phyloP scores from a whole-genome alignment of 2,113 vertebrate genomes.

The Geococcyx californianus region DNA sequence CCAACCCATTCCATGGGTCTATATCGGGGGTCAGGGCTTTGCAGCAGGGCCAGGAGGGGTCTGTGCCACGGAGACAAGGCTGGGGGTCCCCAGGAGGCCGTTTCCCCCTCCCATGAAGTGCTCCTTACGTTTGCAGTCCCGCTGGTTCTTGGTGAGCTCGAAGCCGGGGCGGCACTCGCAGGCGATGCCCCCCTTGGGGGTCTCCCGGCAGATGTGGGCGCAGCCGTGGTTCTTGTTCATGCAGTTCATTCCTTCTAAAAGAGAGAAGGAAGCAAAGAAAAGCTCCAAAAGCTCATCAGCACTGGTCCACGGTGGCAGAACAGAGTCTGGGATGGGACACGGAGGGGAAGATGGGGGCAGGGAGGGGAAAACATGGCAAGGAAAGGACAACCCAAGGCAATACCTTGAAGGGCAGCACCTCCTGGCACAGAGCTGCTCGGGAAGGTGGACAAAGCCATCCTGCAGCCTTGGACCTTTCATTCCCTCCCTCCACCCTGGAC shows the following conservation, averaged over 20 bases:
- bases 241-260: constrained; percentile 90
- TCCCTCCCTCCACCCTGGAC: background rate
- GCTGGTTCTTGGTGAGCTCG: constrained; percentile 95
- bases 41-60: background rate
- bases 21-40: background rate
- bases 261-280: constrained; percentile 31
- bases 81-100: fast-evolving
- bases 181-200: constrained; percentile 92
- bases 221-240: constrained; percentile 99
- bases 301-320: fast-evolving
- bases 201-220: constrained; percentile 95
- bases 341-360: background rate
- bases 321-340: fast-evolving
- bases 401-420: background rate
- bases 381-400: background rate
- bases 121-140: constrained; percentile 94
- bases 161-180: constrained; percentile 97
- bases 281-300: background rate
- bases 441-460: background rate
- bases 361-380: background rate
- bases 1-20: no score
- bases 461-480: background rate
- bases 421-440: background rate
- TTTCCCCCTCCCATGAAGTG: fast-evolving
- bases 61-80: background rate